phyloP scores from a whole-genome alignment of 1,140 invertebrate genomes.

The Polyergus mexicanus region DNA sequence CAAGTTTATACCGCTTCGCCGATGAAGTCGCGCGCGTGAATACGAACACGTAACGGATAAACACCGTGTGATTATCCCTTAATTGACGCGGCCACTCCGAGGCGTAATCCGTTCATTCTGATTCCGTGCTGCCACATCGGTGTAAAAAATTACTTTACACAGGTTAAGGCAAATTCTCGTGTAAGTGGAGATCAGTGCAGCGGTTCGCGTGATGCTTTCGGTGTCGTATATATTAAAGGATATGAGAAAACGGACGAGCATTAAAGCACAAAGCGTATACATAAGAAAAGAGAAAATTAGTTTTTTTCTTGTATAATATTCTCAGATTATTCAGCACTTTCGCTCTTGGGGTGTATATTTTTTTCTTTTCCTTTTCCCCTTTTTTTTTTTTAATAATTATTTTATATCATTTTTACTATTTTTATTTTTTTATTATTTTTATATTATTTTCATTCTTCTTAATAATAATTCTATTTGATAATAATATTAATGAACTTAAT shows the following conservation, averaged over 20 bases:
- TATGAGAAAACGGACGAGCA: slow-evolving; percentile 3
- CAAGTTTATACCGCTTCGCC: slow-evolving; percentile 41
- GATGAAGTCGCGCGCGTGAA: not conserved
- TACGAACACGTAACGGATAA: slow-evolving; percentile 31
- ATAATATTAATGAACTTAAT: not conserved
- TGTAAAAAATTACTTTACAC: slow-evolving; percentile 48
- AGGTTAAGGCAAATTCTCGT: not conserved
- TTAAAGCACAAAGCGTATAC: not conserved
- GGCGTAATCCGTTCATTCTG: slow-evolving; percentile 54
- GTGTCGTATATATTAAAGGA: not conserved
- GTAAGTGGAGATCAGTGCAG: slow-evolving; percentile 18
- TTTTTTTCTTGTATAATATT: slow-evolving; percentile 2
- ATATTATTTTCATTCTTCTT: too few relatives aligned
- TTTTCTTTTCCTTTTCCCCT: not conserved
- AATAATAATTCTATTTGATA: too few relatives aligned
- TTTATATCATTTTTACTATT: not conserved
- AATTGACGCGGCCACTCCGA: slow-evolving; percentile 52
- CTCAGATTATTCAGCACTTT: not conserved
- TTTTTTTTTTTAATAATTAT: too few relatives aligned
- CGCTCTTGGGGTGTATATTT: not conserved
- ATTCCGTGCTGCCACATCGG: slow-evolving; percentile 29
- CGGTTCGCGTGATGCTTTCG: slow-evolving; percentile 17
- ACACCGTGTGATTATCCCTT: slow-evolving; percentile 54
- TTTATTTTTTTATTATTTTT: too few relatives aligned
- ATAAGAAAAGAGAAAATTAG: not conserved